Evolutionary conservation across 1,140 invertebrate genomes (phyloP).

Genomic region (Brachionus koreanus): DNA sequence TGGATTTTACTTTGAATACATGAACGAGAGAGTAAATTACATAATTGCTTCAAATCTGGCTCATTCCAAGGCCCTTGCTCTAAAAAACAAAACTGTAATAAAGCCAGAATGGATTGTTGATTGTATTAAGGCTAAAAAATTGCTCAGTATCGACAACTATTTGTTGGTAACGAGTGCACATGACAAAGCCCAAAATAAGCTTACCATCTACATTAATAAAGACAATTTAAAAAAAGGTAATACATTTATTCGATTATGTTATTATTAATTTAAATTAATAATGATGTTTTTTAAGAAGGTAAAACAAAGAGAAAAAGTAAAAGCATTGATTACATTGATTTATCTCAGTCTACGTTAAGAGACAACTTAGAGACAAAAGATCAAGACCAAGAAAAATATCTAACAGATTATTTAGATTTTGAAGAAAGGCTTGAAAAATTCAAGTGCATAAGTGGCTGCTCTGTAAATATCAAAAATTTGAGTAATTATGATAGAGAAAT

Average conservation of each 20-base stretch:
- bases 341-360: not conserved
- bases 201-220: not conserved
- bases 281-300: not conserved
- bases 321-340: not conserved
- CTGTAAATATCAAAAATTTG: not conserved
- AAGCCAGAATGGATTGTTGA: conserved; percentile 37
- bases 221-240: not conserved
- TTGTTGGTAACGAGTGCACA: not conserved
- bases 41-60: conserved; percentile 39
- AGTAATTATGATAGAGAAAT: not conserved
- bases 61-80: conserved; percentile 23
- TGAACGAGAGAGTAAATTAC: conserved; percentile 27
- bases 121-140: conserved; percentile 4
- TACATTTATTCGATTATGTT: not conserved
- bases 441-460: not conserved
- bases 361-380: not conserved
- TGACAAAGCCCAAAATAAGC: conserved; percentile 16
- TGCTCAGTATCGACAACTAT: conserved; percentile 32
- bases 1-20: conserved; percentile 12
- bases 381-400: not conserved
- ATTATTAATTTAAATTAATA: not conserved
- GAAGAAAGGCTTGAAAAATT: conserved; percentile 18
- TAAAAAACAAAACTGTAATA: conserved; percentile 25
- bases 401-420: conserved; percentile 1
- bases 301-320: not conserved